Evolutionary conservation across 1,140 invertebrate species (phyloP).

Genomic region (Heliconius eleuchia): DNA sequence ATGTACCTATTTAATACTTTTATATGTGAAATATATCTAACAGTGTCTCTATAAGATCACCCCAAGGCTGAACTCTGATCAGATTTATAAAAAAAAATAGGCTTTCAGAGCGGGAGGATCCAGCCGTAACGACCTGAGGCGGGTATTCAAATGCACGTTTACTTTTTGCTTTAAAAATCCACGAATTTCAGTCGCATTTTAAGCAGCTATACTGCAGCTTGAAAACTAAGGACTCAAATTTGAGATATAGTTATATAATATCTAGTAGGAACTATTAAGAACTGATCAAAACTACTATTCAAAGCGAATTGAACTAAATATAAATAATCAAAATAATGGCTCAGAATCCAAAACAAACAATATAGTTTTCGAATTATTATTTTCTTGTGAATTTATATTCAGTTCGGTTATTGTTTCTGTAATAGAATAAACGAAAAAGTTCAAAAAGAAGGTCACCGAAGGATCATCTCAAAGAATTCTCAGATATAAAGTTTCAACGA

Average conservation of each 20-base stretch:
- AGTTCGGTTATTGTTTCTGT: neutral
- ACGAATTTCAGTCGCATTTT: constrained; percentile 5
- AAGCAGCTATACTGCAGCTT: constrained; percentile 2
- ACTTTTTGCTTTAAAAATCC: constrained; percentile 6
- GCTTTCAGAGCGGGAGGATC: neutral
- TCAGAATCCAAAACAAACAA: neutral
- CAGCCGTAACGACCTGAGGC: constrained; percentile 6
- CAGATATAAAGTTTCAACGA: neutral
- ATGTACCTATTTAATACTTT: neutral
- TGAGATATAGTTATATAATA: too few species aligned
- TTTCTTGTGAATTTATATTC: neutral
- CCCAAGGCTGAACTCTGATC: constrained; percentile 10
- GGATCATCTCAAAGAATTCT: neutral
- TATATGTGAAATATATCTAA: neutral
- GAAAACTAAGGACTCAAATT: neutral
- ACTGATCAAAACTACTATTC: too few species aligned
- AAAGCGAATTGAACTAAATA: too few species aligned
- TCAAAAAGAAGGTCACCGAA: neutral
- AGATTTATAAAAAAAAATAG: constrained; percentile 11
- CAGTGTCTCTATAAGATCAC: neutral
- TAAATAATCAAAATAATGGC: neutral
- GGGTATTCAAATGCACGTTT: constrained; percentile 13
- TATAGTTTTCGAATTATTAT: neutral
- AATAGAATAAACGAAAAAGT: neutral
- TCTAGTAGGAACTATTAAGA: too few species aligned